These are phyloP conservation scores for Epinephelus moara DNA, from an alignment of 2,113 vertebrate species.

Conservation along the genomic window DNA sequence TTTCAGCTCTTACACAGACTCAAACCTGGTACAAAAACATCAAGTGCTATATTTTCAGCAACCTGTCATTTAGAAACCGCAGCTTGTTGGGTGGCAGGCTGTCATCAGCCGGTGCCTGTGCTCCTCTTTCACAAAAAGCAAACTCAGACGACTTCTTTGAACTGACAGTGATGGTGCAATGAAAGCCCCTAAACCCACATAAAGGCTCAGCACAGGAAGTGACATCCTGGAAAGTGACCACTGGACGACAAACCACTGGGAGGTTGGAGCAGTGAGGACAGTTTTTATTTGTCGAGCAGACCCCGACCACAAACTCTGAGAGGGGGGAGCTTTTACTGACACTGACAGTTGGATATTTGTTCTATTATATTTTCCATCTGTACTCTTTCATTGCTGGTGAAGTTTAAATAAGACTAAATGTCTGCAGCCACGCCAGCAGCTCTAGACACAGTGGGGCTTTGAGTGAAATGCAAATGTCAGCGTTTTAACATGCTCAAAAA, in stretches of 20 bases:
- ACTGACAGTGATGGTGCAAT: not conserved
- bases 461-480: not conserved
- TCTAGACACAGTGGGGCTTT: not conserved
- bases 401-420: conserved; percentile 13
- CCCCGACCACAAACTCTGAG: not conserved
- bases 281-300: conserved; percentile 27
- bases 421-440: not conserved
- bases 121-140: not conserved
- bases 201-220: conserved; percentile 35
- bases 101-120: conserved; percentile 28
- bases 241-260: conserved; percentile 13
- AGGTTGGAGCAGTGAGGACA: conserved; percentile 2
- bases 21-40: conserved; percentile 43
- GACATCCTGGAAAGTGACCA: conserved; percentile 48
- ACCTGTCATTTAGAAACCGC: conserved; percentile 40
- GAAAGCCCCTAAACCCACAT: conserved; percentile 17
- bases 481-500: not conserved
- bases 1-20: not conserved
- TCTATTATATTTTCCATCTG: conserved; percentile 42
- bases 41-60: conserved; percentile 36
- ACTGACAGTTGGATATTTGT: conserved; percentile 23
- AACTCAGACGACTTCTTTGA: conserved; percentile 16
- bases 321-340: conserved; percentile 28
- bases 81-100: conserved; percentile 29
- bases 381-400: not conserved